Conservation (phyloP, 1,140 invertebrate genomes). For the Drosophila micromelanica region DNA sequence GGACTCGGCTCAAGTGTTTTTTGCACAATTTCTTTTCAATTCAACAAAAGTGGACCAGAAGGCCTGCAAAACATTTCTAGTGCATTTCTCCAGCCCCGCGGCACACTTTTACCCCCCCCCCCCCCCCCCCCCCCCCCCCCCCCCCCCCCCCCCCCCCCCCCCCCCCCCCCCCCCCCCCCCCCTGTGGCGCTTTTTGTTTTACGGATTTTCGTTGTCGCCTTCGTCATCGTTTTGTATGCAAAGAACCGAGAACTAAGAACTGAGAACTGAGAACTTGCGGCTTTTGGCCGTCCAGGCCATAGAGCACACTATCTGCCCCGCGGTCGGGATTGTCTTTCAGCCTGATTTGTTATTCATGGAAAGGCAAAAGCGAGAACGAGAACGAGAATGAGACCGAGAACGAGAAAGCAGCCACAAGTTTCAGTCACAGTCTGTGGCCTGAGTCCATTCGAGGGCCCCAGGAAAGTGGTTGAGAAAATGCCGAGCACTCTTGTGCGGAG, state of each 20-base stretch:
- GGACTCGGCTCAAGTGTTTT: conserved; percentile 72
- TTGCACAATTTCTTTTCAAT: conserved; percentile 82
- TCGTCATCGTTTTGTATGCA: conserved; percentile 58
- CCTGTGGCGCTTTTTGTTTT: conserved; percentile 65
- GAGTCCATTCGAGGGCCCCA: conserved; percentile 36
- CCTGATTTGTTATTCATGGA: conserved; percentile 81
- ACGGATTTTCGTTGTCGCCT: conserved; percentile 55
- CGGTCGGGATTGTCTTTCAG: conserved; percentile 69
- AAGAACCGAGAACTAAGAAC: conserved; percentile 32
- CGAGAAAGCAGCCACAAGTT: conserved; percentile 5
- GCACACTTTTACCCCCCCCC: not conserved
- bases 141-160: not conserved
- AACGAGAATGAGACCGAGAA: conserved; percentile 3
- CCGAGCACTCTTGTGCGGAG: conserved; percentile 66
- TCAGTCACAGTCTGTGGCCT: not conserved
- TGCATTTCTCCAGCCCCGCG: conserved; percentile 22
- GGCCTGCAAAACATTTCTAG: conserved; percentile 50
- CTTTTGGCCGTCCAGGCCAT: conserved; percentile 68
- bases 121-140: not conserved
- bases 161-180: too few relatives aligned
- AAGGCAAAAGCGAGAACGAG: conserved; percentile 43
- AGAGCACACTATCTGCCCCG: conserved; percentile 29
- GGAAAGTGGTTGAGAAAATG: conserved; percentile 79
- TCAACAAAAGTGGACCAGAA: conserved; percentile 77
- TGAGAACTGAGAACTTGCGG: conserved; percentile 54